phyloP scores from a whole-genome alignment of 2,888 invertebrate genomes.

The Hemithea aestivaria region DNA sequence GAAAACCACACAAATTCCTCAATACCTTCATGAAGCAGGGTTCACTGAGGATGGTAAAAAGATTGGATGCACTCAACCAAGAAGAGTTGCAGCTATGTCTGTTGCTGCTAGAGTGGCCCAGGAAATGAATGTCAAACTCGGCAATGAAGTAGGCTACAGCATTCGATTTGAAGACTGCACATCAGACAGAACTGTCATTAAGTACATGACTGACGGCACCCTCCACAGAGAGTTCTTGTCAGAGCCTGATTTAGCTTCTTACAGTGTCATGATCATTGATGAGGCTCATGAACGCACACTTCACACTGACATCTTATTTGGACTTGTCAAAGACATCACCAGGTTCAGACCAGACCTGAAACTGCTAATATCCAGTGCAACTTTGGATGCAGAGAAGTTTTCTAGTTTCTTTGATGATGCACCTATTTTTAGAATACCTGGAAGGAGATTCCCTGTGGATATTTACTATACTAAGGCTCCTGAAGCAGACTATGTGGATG shows the following conservation, averaged over 20 bases:
- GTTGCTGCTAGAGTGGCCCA: slow-evolving; percentile 98
- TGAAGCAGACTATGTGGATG: slow-evolving; percentile 99
- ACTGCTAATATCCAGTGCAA: slow-evolving; percentile 97
- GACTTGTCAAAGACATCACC: slow-evolving; percentile 97
- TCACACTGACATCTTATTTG: slow-evolving; percentile 98
- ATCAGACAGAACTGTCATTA: slow-evolving; percentile 96
- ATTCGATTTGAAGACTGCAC: slow-evolving; percentile 99
- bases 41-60: slow-evolving; percentile 90
- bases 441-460: slow-evolving; percentile 98
- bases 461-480: slow-evolving; percentile 99
- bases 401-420: slow-evolving; percentile 99
- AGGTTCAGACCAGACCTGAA: slow-evolving; percentile 96
- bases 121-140: slow-evolving; percentile 97
- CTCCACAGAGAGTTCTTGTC: slow-evolving; percentile 97
- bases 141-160: slow-evolving; percentile 93
- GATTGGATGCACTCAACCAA: slow-evolving; percentile 98
- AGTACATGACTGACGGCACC: slow-evolving; percentile 99
- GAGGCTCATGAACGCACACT: slow-evolving; percentile 99
- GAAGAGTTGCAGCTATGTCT: slow-evolving; percentile 99
- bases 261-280: slow-evolving; percentile 99
- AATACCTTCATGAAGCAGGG: slow-evolving; percentile 97
- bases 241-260: slow-evolving; percentile 96
- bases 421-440: slow-evolving; percentile 98
- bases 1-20: slow-evolving; percentile 99
- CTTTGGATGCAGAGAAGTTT: slow-evolving; percentile 98